Evolutionary conservation across 2,797 vertebrate genomes (phyloP).

Genomic region (Linurgus olivaceus): DNA sequence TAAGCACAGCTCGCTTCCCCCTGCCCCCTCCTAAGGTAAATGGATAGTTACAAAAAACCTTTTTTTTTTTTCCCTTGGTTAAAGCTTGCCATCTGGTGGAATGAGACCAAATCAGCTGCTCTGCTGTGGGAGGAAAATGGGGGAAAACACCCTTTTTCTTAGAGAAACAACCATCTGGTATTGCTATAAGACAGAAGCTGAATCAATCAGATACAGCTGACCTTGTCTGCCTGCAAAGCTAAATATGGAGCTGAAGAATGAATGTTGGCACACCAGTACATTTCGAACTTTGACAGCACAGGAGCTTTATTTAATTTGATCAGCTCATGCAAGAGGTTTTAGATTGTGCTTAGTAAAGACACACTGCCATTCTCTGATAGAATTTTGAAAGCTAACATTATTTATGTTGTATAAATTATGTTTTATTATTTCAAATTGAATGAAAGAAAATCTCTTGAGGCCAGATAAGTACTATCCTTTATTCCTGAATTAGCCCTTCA

Average conservation of each 20-base stretch:
- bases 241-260: conserved; percentile 44
- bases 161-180: neutral
- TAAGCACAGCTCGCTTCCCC: neutral
- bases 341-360: conserved; percentile 64
- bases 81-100: conserved; percentile 74
- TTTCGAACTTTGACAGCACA: conserved; percentile 57
- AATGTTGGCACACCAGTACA: conserved; percentile 57
- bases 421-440: conserved; percentile 60
- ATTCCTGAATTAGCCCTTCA: conserved; percentile 15
- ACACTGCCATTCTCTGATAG: neutral
- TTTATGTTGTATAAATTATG: conserved; percentile 26
- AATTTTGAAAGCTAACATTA: conserved; percentile 59
- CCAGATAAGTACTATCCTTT: conserved; percentile 30
- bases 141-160: neutral
- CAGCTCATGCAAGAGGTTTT: conserved; percentile 55
- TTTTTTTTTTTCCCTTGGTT: neutral
- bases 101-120: neutral
- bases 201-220: conserved; percentile 47
- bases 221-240: conserved; percentile 64
- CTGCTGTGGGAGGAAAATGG: neutral
- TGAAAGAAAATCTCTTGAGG: conserved; percentile 29
- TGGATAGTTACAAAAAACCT: neutral
- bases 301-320: conserved; percentile 72
- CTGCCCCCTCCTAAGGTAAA: neutral
- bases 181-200: conserved; percentile 34